phyloP scores from a whole-genome alignment of 2,797 vertebrate genomes.

The Poeciliopsis turneri region DNA sequence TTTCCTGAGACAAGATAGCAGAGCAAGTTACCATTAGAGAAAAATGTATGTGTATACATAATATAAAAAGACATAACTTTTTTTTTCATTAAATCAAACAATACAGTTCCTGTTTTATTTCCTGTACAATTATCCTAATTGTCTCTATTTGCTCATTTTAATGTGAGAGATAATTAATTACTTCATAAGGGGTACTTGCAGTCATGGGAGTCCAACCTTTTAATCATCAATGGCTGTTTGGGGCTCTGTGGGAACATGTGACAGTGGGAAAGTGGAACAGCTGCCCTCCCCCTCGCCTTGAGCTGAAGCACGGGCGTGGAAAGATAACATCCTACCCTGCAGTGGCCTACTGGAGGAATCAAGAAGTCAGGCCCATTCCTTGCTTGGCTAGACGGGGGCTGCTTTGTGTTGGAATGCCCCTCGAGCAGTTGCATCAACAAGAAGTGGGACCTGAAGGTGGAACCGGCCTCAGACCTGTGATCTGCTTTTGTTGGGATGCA shows the following conservation, averaged over 20 bases:
- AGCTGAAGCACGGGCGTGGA: conserved; percentile 60
- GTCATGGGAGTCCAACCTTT: not conserved
- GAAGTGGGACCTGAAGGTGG: conserved; percentile 41
- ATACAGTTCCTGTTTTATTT: not conserved
- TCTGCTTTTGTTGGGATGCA: conserved; percentile 15
- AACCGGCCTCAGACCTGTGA: conserved; percentile 30
- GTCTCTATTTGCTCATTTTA: not conserved
- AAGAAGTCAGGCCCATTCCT: conserved; percentile 52
- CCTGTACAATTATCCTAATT: not conserved
- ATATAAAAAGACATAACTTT: not conserved
- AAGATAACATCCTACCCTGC: conserved; percentile 77
- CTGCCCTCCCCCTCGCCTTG: conserved; percentile 42
- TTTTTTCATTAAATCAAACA: not conserved
- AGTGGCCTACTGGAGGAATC: conserved; percentile 68
- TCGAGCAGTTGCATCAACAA: conserved; percentile 76
- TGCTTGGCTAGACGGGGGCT: conserved; percentile 53
- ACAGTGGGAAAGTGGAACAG: conserved; percentile 51
- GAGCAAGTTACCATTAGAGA: not conserved
- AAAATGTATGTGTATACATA: not conserved
- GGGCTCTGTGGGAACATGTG: conserved; percentile 39
- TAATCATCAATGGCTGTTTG: conserved; percentile 10
- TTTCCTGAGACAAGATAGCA: not conserved
- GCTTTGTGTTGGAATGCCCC: conserved; percentile 70
- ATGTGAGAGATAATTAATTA: not conserved
- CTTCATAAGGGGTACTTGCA: not conserved